phyloP scores from a whole-genome alignment of 2,113 vertebrate species.

The western clawed frog (Xenopus tropicalis) region UCB_Xtro_10.0 CM004450.2:67091001-67091500 shows the following conservation, averaged over 20 bases:
- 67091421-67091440: too few species aligned
- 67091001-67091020: conserved; percentile 39
- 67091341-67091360: too few species aligned
- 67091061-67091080: conserved; percentile 32
- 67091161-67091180: conserved; percentile 27
- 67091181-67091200: conserved; percentile 25
- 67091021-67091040: conserved; percentile 35
- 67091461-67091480: too few species aligned
- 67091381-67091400: too few species aligned
- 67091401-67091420: too few species aligned
- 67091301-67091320: too few species aligned
- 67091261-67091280: not conserved
- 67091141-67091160: conserved; percentile 34
- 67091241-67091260: not conserved
- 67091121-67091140: conserved; percentile 39
- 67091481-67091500: too few species aligned
- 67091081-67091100: conserved; percentile 35
- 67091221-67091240: conserved; percentile 16
- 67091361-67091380: too few species aligned
- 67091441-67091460: too few species aligned
- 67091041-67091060: conserved; percentile 39
- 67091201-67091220: conserved; percentile 10
- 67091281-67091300: too few species aligned
- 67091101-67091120: conserved; percentile 33
- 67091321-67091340: too few species aligned